These are phyloP conservation scores for Danaus chrysippus DNA, from an alignment of 2,888 invertebrate species.

Conservation along the genomic window DNA sequence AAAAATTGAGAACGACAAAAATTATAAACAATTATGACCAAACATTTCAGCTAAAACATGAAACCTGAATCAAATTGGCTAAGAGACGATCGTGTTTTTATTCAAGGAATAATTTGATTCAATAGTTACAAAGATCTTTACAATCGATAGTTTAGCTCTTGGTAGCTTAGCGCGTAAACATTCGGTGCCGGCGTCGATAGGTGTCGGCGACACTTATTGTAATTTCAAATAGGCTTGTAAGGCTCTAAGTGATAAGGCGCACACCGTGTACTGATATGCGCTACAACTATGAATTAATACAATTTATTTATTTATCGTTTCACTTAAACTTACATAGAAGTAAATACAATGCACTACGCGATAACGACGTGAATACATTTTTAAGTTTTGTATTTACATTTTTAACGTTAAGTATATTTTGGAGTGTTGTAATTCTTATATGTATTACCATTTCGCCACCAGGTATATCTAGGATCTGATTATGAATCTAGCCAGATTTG, in stretches of 20 bases:
- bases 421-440: too few species aligned
- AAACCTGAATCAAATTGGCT: not conserved
- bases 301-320: constrained; percentile 17
- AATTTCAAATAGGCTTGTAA: constrained; percentile 70
- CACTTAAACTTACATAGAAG: not conserved
- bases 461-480: too few species aligned
- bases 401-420: too few species aligned
- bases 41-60: too few species aligned
- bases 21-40: too few species aligned
- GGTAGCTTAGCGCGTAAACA: constrained; percentile 60
- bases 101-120: constrained; percentile 22
- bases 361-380: too few species aligned
- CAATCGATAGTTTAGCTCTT: constrained; percentile 35
- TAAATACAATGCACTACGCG: not conserved
- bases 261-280: constrained; percentile 29
- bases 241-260: constrained; percentile 26
- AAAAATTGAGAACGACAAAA: too few species aligned
- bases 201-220: constrained; percentile 68
- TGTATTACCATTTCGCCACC: too few species aligned
- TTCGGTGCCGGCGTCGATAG: constrained; percentile 46
- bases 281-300: constrained; percentile 23
- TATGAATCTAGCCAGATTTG: too few species aligned
- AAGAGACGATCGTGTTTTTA: constrained; percentile 8
- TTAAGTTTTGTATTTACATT: too few species aligned
- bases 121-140: constrained; percentile 28